These are phyloP conservation scores for Anas acuta DNA, from an alignment of 2,797 vertebrate species.

Conservation along the genomic window DNA sequence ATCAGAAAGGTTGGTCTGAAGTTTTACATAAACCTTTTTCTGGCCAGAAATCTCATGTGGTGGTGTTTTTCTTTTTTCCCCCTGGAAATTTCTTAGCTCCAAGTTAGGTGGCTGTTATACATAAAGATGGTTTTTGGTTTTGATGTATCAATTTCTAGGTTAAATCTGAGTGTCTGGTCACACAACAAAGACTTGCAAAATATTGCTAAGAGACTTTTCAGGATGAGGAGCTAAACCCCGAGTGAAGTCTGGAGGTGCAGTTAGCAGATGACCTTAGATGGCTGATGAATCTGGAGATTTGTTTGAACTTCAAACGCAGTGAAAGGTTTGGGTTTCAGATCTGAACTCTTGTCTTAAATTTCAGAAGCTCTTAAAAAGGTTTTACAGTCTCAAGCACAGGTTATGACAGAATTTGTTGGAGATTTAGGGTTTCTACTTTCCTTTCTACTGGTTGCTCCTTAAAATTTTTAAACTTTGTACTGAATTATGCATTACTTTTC, in stretches of 20 bases:
- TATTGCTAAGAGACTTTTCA: background rate
- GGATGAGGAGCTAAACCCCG: background rate
- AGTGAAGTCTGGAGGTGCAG: background rate
- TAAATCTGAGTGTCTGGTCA: background rate
- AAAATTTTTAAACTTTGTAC: slow-evolving; percentile 19
- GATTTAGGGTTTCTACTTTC: background rate
- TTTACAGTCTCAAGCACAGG: background rate
- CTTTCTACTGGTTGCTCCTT: slow-evolving; percentile 19
- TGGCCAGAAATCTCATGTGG: background rate
- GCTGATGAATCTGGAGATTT: background rate
- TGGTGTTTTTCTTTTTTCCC: background rate
- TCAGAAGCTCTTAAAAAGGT: background rate
- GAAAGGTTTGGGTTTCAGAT: slow-evolving; percentile 2
- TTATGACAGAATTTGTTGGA: background rate
- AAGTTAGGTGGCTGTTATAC: background rate
- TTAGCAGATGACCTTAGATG: background rate
- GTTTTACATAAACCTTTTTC: background rate
- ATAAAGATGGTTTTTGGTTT: background rate
- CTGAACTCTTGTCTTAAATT: background rate
- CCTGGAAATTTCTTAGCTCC: background rate
- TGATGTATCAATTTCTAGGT: background rate
- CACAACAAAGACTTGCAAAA: background rate
- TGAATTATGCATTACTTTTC: slow-evolving; percentile 51
- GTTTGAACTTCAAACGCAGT: background rate
- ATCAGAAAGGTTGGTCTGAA: background rate